Evolutionary conservation across 2,113 vertebrate species (phyloP).

Genomic region (Dryoscopus gambensis): DNA sequence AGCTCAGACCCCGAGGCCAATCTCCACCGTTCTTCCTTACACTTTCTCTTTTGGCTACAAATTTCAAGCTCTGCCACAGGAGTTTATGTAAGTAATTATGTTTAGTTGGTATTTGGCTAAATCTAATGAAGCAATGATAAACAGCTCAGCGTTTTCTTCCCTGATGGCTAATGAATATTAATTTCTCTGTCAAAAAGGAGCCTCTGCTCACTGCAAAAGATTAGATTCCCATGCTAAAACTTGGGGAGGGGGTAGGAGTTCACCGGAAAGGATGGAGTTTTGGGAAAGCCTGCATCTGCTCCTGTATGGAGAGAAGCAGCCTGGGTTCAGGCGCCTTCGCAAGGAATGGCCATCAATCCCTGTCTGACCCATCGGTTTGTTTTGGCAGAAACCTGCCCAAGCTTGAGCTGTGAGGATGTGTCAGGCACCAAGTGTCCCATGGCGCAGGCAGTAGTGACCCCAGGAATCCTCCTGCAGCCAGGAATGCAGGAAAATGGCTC

Average conservation of each 20-base stretch:
- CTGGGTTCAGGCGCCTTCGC: not conserved
- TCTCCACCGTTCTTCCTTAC: not conserved
- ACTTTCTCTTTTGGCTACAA: not conserved
- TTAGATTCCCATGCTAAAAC: not conserved
- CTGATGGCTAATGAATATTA: conserved; percentile 74
- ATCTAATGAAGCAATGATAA: conserved; percentile 74
- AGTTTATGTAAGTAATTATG: conserved; percentile 68
- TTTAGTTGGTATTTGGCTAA: conserved; percentile 73
- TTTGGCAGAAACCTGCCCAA: not conserved
- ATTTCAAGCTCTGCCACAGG: conserved; percentile 49
- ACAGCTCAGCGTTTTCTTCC: conserved; percentile 68
- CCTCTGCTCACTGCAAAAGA: not conserved
- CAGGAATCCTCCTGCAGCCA: not conserved
- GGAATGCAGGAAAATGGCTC: not conserved
- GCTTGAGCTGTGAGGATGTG: not conserved
- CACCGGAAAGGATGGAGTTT: not conserved
- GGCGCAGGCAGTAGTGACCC: not conserved
- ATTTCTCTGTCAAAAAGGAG: conserved; percentile 64
- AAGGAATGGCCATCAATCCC: not conserved
- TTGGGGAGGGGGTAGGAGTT: not conserved
- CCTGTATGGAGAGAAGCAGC: not conserved
- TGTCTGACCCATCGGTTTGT: not conserved
- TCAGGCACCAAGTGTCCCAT: too few relatives aligned
- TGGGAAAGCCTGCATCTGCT: not conserved
- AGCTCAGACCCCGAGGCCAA: not conserved